These are phyloP conservation scores for Altica lythri DNA, from an alignment of 2,888 invertebrate genomes.

Conservation along the genomic window DNA sequence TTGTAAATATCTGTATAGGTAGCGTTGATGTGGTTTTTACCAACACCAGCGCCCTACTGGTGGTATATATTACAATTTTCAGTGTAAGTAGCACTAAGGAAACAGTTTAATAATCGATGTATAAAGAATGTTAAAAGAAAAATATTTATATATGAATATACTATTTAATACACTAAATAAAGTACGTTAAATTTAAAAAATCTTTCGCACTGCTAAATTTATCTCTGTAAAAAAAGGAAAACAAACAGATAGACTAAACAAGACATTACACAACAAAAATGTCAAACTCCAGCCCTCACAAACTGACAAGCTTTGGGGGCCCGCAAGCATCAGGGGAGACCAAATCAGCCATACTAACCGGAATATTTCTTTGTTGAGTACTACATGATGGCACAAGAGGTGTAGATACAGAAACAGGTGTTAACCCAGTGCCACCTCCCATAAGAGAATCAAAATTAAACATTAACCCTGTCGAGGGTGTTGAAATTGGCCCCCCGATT, in stretches of 20 bases:
- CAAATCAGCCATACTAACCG: conserved; percentile 58
- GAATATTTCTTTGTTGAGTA: conserved; percentile 75
- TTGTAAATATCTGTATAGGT: too few species aligned
- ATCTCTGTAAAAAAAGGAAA: conserved; percentile 8
- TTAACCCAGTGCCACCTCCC: conserved; percentile 91
- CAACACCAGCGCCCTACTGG: too few species aligned
- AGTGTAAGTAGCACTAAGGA: too few species aligned
- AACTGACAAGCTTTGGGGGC: conserved; percentile 80
- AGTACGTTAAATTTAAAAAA: too few species aligned
- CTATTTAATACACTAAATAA: too few species aligned
- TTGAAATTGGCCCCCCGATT: conserved; percentile 78
- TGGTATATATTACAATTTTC: too few species aligned
- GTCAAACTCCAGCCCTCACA: conserved; percentile 62
- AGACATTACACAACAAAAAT: conserved; percentile 25
- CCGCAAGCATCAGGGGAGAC: conserved; percentile 76
- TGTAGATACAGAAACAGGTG: conserved; percentile 83
- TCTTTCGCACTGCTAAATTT: conserved; percentile 6
- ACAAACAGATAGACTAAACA: conserved; percentile 19
- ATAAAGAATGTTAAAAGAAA: too few species aligned
- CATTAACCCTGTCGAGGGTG: conserved; percentile 84
- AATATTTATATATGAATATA: too few species aligned
- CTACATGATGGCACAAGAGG: conserved; percentile 75
- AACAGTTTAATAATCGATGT: too few species aligned
- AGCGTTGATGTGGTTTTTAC: too few species aligned
- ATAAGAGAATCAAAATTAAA: conserved; percentile 92